phyloP scores from a whole-genome alignment of 2,888 invertebrate species.

The Tryphoninae sp. region DNA sequence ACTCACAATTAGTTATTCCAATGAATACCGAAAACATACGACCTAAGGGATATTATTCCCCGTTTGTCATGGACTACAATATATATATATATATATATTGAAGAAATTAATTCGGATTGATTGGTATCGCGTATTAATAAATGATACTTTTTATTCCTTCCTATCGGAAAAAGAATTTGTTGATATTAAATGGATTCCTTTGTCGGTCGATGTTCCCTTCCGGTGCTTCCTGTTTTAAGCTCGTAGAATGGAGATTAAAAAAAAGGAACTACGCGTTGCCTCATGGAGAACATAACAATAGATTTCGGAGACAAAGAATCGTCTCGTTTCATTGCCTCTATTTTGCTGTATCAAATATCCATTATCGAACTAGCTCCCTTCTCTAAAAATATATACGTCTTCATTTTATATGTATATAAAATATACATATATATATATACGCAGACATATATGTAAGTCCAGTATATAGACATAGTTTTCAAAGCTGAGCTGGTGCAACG shows the following conservation, averaged over 20 bases:
- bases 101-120: no score
- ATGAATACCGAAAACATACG: no score
- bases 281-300: constrained; percentile 9
- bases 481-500: constrained; percentile 18
- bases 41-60: no score
- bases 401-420: neutral
- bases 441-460: neutral
- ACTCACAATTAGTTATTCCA: no score
- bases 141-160: no score
- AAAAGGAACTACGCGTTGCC: neutral
- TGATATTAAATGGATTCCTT: no score
- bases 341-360: constrained; percentile 44
- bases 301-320: neutral
- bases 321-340: constrained; percentile 17
- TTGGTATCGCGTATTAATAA: no score
- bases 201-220: no score
- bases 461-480: constrained; percentile 7
- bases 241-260: constrained; percentile 2
- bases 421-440: neutral
- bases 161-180: no score
- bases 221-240: neutral
- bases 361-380: constrained; percentile 19
- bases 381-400: neutral
- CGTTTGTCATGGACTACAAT: no score
- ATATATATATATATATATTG: no score